phyloP scores from a whole-genome alignment of 92 coral and sea anemone genomes.

The Metridium senile region DNA sequence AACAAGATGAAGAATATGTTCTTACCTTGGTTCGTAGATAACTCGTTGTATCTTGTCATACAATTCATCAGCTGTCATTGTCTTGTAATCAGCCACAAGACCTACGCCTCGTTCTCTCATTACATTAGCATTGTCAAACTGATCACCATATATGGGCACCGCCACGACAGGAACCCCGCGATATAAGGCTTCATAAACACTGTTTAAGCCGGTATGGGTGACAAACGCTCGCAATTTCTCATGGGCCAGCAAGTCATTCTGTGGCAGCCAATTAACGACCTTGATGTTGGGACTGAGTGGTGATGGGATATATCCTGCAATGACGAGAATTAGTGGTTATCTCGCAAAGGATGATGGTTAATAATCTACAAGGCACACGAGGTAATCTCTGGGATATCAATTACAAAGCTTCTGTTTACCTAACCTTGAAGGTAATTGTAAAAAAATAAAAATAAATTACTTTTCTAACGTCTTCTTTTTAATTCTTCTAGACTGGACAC shows the following conservation, averaged over 20 bases:
- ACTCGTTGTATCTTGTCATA: slow-evolving; percentile 34
- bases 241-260: slow-evolving; percentile 56
- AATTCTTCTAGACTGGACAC: no score
- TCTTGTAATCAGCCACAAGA: slow-evolving; percentile 31
- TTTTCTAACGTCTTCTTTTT: no score
- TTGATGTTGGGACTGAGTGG: slow-evolving; percentile 48
- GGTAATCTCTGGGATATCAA: no score
- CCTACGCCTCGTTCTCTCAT: slow-evolving; percentile 38
- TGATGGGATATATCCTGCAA: slow-evolving; percentile 45
- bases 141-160: slow-evolving; percentile 54
- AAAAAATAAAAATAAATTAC: no score
- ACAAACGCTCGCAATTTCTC: slow-evolving; percentile 39
- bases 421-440: no score
- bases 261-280: slow-evolving; percentile 52
- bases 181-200: slow-evolving; percentile 47
- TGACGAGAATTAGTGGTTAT: not conserved
- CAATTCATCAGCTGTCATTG: slow-evolving; percentile 37
- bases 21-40: slow-evolving; percentile 49
- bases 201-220: slow-evolving; percentile 53
- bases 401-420: no score
- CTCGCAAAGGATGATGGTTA: no score
- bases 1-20: no score
- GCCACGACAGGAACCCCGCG: slow-evolving; percentile 54
- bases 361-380: no score
- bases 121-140: slow-evolving; percentile 38